A percentile compares a stretch with the other conserved stretches of the same genome.
Conservation (phyloP, 2,113 vertebrate species). For the Spermophilus dauricus region DNA sequence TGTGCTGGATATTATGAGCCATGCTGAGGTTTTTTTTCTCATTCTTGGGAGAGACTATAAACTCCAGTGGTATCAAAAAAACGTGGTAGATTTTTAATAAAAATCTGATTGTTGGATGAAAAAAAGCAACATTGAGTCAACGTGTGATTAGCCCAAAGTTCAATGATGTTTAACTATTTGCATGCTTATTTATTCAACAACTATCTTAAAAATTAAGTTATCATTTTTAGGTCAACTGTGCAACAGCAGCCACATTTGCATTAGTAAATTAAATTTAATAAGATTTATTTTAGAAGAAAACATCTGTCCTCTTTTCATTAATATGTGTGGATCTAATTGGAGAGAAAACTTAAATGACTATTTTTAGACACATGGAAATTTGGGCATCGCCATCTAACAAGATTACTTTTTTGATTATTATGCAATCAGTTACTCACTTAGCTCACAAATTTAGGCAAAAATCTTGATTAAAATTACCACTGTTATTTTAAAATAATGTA, state of each 20-base stretch:
- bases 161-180: neutral
- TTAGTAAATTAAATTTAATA: slow-evolving; percentile 33
- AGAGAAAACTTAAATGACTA: slow-evolving; percentile 71
- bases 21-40: neutral
- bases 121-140: neutral
- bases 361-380: slow-evolving; percentile 79
- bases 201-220: neutral
- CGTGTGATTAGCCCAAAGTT: neutral
- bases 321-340: slow-evolving; percentile 60
- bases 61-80: neutral
- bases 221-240: slow-evolving; percentile 10
- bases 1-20: neutral
- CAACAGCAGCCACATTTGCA: neutral
- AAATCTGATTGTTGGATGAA: neutral
- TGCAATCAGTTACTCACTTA: slow-evolving; percentile 82
- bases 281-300: slow-evolving; percentile 57
- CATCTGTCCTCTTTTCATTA: slow-evolving; percentile 62
- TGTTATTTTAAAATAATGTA: slow-evolving; percentile 85
- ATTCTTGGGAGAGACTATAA: neutral
- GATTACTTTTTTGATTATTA: slow-evolving; percentile 81
- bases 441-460: slow-evolving; percentile 81
- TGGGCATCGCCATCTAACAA: slow-evolving; percentile 69
- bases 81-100: neutral
- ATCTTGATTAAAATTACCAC: slow-evolving; percentile 85
- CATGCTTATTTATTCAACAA: neutral